Evolutionary conservation across 2,888 invertebrate genomes (phyloP), one percentile per base, ranked within the genome.

Genomic region (Metopia argyrocephala): DNA sequence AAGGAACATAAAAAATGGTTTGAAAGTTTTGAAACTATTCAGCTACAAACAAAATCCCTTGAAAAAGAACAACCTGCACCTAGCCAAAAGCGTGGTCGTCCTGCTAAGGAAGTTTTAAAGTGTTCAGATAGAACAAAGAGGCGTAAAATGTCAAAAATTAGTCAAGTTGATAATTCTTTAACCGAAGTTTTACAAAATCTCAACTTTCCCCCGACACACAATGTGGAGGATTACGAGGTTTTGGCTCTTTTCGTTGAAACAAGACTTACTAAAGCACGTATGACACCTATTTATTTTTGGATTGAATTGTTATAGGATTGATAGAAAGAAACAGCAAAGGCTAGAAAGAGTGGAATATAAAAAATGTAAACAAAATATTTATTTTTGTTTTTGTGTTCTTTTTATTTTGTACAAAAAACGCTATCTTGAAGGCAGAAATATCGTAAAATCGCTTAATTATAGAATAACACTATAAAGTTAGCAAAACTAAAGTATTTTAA

Each of bases 191-290:
- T 61, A 64, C 45, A 64, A 23, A 64, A 64, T 2, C 45, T 15
- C 48, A 64, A 64, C n/a, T 64, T n/a, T 27, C 27, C 48, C 48
- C 3, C 38, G 61, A 64, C 64, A 64, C 12, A 64, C 64, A 64
- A 64, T 64, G 64, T 64, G 64, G 64, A 64, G 3, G 27, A 27
- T 64, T 48, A 64, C 64, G 64, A 50, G 64, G 64, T 64, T 64
- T 61, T 64, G 64, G 64, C 50, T 64, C 64, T 64, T 48, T 64
- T 64, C 64, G 64, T 50, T 64, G 64, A 64, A 64, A 28, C 64
- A 61, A 61, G 23, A 61, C 61, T 38, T 38, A 61, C 61, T 61
- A 56, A 56, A n/a, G n/a, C n/a, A n/a, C n/a, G n/a, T n/a, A n/a
- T n/a, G n/a, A n/a, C n/a, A n/a, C n/a, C n/a, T n/a, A n/a, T n/a